phyloP scores from a whole-genome alignment of 2,113 vertebrate species.

The Saguinus imperator region DNA sequence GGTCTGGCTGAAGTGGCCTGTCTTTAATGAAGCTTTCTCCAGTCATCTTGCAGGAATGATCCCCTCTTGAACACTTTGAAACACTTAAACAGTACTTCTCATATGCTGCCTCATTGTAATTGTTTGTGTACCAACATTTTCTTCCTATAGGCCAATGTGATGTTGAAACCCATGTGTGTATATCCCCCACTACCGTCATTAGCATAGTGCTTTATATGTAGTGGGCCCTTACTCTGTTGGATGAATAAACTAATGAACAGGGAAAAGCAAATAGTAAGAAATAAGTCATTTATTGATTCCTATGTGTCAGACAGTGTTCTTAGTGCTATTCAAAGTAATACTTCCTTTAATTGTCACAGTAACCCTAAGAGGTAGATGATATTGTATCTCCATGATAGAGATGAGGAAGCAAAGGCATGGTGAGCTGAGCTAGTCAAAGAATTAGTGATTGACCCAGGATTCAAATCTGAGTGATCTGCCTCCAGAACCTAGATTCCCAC shows the following conservation, averaged over 20 bases:
- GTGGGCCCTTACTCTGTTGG: neutral
- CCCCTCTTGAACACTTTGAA: neutral
- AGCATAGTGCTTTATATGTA: neutral
- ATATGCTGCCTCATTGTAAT: neutral
- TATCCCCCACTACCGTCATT: neutral
- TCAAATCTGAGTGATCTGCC: neutral
- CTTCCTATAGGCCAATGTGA: neutral
- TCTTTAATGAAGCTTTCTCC: neutral
- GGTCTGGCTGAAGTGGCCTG: neutral
- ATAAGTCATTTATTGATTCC: neutral
- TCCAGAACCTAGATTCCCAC: neutral
- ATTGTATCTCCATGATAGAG: neutral
- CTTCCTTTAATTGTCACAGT: neutral
- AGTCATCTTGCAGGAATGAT: neutral
- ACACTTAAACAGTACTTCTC: neutral
- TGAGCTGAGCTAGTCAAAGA: neutral
- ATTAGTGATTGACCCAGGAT: neutral
- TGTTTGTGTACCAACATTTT: neutral
- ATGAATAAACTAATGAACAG: neutral
- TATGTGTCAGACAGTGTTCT: neutral
- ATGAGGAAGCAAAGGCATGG: neutral
- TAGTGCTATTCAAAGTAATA: neutral
- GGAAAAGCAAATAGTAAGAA: neutral
- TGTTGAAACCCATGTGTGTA: neutral
- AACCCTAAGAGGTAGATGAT: neutral